phyloP scores from a whole-genome alignment of 1,140 invertebrate genomes.

The Drosophila takahashii region DNA sequence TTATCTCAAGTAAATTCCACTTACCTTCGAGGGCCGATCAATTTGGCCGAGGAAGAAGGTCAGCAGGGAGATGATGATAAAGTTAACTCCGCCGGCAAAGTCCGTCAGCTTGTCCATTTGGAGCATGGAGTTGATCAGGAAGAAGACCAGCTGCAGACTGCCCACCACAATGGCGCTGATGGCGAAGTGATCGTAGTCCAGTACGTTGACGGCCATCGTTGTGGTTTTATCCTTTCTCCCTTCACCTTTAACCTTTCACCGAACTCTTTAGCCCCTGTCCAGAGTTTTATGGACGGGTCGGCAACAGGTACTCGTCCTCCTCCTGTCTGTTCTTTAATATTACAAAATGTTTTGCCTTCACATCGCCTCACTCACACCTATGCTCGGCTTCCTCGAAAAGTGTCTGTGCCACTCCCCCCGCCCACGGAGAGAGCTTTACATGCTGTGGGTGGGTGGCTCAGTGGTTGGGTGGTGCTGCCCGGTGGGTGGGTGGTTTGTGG shows the following conservation, averaged over 20 bases:
- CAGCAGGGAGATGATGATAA: conserved; percentile 93
- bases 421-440: conserved; percentile 36
- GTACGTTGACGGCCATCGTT: conserved; percentile 88
- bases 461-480: conserved; percentile 1
- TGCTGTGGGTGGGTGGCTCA: conserved; percentile 16
- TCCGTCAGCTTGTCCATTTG: conserved; percentile 96
- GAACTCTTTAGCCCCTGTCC: background rate
- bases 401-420: conserved; percentile 8
- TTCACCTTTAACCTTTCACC: conserved; percentile 8
- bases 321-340: conserved; percentile 40
- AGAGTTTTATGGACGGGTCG: conserved; percentile 6
- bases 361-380: conserved; percentile 39
- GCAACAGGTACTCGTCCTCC: conserved; percentile 35
- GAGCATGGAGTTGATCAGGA: conserved; percentile 92
- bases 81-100: conserved; percentile 96
- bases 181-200: conserved; percentile 94
- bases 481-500: background rate
- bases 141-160: conserved; percentile 95
- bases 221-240: background rate
- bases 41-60: conserved; percentile 94
- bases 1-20: conserved; percentile 13
- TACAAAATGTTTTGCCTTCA: conserved; percentile 55
- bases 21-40: conserved; percentile 87
- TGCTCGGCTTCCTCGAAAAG: background rate
- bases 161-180: conserved; percentile 95